Conservation (phyloP, 2,888 invertebrate species). For the Drosophila colorata region DNA sequence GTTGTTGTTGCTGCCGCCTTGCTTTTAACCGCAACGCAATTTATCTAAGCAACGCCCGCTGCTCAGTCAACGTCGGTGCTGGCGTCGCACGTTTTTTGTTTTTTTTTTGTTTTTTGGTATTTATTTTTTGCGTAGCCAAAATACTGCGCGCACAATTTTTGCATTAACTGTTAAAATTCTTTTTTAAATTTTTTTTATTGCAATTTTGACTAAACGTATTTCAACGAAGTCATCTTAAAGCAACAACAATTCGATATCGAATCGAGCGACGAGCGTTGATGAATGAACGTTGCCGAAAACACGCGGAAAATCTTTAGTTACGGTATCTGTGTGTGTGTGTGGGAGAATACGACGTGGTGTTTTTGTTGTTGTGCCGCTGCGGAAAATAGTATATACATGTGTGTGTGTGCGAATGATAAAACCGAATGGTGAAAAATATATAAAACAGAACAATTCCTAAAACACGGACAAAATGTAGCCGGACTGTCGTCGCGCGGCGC, state of each 20-base stretch:
- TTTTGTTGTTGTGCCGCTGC: slow-evolving; percentile 29
- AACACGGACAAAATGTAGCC: slow-evolving; percentile 73
- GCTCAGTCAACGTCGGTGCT: slow-evolving; percentile 43
- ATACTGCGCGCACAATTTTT: slow-evolving; percentile 40
- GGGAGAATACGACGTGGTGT: slow-evolving; percentile 42
- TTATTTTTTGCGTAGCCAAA: slow-evolving; percentile 51
- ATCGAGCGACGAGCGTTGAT: slow-evolving; percentile 18
- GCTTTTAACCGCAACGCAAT: slow-evolving; percentile 77
- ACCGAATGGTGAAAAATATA: slow-evolving; percentile 58
- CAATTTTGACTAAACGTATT: slow-evolving; percentile 68
- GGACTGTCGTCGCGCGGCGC: slow-evolving; percentile 76
- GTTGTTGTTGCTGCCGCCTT: slow-evolving; percentile 48
- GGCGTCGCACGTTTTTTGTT: slow-evolving; percentile 61
- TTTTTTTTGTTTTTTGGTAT: slow-evolving; percentile 26
- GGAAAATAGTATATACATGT: slow-evolving; percentile 41
- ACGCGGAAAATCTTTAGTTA: slow-evolving; percentile 54
- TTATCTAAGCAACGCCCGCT: slow-evolving; percentile 69
- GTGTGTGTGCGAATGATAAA: slow-evolving; percentile 46
- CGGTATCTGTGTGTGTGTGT: slow-evolving; percentile 5
- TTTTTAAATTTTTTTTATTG: slow-evolving; percentile 61
- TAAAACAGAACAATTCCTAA: slow-evolving; percentile 64
- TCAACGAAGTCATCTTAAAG: slow-evolving; percentile 51
- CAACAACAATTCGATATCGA: slow-evolving; percentile 26
- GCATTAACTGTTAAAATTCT: slow-evolving; percentile 12
- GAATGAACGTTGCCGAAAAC: slow-evolving; percentile 43